These are phyloP conservation scores for Drosophila heteroneura DNA, from an alignment of 2,888 invertebrate genomes.

Conservation along the genomic window DNA sequence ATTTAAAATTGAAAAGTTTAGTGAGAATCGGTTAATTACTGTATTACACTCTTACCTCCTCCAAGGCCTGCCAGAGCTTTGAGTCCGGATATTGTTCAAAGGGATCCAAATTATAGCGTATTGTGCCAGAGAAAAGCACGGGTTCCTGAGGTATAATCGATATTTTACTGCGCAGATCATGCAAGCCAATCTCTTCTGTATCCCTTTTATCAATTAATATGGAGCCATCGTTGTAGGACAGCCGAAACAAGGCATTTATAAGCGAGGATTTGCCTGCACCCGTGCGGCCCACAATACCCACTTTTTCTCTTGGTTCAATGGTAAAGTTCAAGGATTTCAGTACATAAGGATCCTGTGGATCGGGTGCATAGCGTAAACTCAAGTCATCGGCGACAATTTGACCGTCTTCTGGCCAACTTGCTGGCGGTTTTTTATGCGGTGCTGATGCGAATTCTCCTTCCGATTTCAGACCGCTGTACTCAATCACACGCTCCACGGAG, in stretches of 20 bases:
- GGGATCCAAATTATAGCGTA: constrained; percentile 95
- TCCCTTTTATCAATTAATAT: constrained; percentile 93
- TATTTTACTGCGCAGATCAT: constrained; percentile 90
- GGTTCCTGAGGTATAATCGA: constrained; percentile 95
- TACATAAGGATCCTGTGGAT: constrained; percentile 88
- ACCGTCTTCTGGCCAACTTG: constrained; percentile 90
- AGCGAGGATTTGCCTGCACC: constrained; percentile 91
- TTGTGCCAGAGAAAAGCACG: constrained; percentile 93
- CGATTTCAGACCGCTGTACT: constrained; percentile 87
- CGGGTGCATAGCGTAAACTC: constrained; percentile 89
- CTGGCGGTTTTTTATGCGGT: constrained; percentile 87
- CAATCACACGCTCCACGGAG: constrained; percentile 92
- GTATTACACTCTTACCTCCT: constrained; percentile 87
- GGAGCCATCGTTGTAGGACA: constrained; percentile 91
- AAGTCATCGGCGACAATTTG: constrained; percentile 89
- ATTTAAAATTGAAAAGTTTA: neutral
- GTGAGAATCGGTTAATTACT: neutral
- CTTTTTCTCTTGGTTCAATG: constrained; percentile 88
- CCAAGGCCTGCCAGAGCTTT: constrained; percentile 93
- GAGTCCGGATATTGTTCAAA: constrained; percentile 92
- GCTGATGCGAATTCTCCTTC: constrained; percentile 88
- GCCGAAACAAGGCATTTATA: constrained; percentile 91
- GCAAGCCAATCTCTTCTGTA: constrained; percentile 89
- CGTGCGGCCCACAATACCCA: constrained; percentile 90
- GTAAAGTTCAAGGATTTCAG: constrained; percentile 89